Evolutionary conservation across 1,140 invertebrate species (phyloP).

Genomic region (Eupristina koningsbergeri): DNA sequence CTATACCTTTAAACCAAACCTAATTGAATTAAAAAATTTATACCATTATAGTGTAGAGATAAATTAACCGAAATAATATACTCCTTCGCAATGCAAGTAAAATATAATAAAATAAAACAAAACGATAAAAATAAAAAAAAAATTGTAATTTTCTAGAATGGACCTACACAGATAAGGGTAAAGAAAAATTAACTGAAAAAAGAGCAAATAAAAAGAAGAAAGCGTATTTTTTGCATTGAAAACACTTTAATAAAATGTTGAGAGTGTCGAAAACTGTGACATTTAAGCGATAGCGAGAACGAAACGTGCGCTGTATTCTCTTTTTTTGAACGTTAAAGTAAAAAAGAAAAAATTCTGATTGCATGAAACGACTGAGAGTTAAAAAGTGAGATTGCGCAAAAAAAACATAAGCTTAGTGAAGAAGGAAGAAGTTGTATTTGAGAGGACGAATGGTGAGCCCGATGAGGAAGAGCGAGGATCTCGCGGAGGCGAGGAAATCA

Average conservation of each 20-base stretch:
- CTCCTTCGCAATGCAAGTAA: slow-evolving; percentile 45
- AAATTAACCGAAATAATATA: background rate
- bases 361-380: too few relatives aligned
- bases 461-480: slow-evolving; percentile 59
- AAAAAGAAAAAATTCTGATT: background rate
- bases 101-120: slow-evolving; percentile 2
- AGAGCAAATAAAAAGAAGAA: slow-evolving; percentile 16
- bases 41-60: slow-evolving; percentile 15
- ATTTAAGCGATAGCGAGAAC: background rate
- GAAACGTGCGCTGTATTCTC: background rate
- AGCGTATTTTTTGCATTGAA: slow-evolving; percentile 29
- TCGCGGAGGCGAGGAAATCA: slow-evolving; percentile 56
- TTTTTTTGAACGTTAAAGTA: background rate
- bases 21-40: slow-evolving; percentile 23
- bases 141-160: slow-evolving; percentile 39
- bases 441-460: slow-evolving; percentile 53
- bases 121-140: slow-evolving; percentile 14
- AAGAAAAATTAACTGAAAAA: background rate
- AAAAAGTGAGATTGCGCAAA: background rate
- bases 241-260: slow-evolving; percentile 19
- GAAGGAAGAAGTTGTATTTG: slow-evolving; percentile 9
- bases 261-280: background rate
- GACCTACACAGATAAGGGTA: slow-evolving; percentile 17
- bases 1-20: slow-evolving; percentile 38
- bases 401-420: background rate